Base-by-base conservation (phyloP, 2,888 invertebrate species). In the Andricus quercusramuli region DNA sequence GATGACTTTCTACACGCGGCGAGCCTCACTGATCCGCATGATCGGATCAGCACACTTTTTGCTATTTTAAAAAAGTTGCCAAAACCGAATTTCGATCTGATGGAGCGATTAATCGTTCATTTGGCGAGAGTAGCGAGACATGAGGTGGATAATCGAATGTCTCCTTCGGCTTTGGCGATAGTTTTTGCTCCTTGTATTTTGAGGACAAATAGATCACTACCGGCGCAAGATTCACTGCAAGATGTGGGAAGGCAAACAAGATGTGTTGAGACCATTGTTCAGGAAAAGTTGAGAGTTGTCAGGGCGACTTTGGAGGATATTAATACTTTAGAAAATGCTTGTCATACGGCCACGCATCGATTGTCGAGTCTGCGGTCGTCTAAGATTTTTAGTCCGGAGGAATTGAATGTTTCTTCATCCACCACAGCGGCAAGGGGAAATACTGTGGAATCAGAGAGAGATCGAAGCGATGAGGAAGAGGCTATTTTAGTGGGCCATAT, bases 161-260 rank as follows among this genome's bases (percentile, higher is more conserved):
- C 97, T 79, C 95, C 98, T 0, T 97, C 97, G 90, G 97, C 97
- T 78, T 93, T 99, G 86, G 98, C 98, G 78, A 98, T 98, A 87
- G 98, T 99, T 85, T 99, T 98, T 93, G 98, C 98, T 66, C 98
- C 99, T 74, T 98, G 98, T 93, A 97, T 99, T 82, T 94, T 99
- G 85, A 95, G 98, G 88, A 97, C 98, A 84, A 97, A 97, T 93
- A 96, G 97, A 92, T 93, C 95, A 83, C 95, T 98, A 86, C 97
- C 97, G 68, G 98, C 98, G 78, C 98, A 98, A 93, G 98, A 97
- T 92, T 97, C 98, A 90, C 94, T 99, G 85, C 96, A 96, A 89
- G 98, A 98, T 93, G 98, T 98, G 89, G 96, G 97, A 87, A 95
- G 97, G 77, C 98, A 98, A 93, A 98, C 98, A 77, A 95, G 96